Conservation (phyloP, 2,888 invertebrate species). For the Drosophila eohydei region DNA sequence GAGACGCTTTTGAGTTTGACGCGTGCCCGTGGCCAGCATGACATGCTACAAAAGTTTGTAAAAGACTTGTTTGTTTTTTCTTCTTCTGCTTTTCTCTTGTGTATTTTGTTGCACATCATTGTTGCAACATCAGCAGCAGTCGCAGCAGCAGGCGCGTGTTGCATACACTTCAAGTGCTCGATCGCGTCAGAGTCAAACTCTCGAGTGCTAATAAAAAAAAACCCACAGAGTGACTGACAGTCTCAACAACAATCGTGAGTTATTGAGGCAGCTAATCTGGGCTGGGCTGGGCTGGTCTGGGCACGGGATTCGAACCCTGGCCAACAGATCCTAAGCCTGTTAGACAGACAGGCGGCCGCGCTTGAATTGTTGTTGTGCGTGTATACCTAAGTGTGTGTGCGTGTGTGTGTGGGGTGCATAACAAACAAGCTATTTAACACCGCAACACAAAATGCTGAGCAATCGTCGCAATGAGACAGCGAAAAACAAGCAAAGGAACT, state of each 20-base stretch:
- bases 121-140: constrained; percentile 71
- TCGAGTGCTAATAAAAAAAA: constrained; percentile 77
- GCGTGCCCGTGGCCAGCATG: constrained; percentile 67
- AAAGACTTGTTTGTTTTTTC: constrained; percentile 55
- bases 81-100: constrained; percentile 2
- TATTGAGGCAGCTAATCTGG: constrained; percentile 74
- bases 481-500: constrained; percentile 29
- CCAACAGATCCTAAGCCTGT: constrained; percentile 54
- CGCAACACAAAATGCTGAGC: constrained; percentile 69
- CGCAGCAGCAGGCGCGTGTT: constrained; percentile 31
- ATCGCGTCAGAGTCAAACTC: constrained; percentile 42
- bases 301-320: constrained; percentile 20
- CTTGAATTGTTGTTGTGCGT: constrained; percentile 9
- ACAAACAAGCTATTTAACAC: constrained; percentile 82
- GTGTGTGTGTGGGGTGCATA: constrained; percentile 63
- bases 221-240: constrained; percentile 75
- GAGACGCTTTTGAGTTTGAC: constrained; percentile 63
- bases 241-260: constrained; percentile 79
- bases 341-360: constrained; percentile 73
- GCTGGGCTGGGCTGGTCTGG: constrained; percentile 12
- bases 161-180: constrained; percentile 58
- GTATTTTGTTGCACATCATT: constrained; percentile 75
- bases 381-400: constrained; percentile 6
- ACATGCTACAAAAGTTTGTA: constrained; percentile 47
- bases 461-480: constrained; percentile 64